phyloP scores from a whole-genome alignment of 2,113 vertebrate species.

The Apodemus speciosus region DNA sequence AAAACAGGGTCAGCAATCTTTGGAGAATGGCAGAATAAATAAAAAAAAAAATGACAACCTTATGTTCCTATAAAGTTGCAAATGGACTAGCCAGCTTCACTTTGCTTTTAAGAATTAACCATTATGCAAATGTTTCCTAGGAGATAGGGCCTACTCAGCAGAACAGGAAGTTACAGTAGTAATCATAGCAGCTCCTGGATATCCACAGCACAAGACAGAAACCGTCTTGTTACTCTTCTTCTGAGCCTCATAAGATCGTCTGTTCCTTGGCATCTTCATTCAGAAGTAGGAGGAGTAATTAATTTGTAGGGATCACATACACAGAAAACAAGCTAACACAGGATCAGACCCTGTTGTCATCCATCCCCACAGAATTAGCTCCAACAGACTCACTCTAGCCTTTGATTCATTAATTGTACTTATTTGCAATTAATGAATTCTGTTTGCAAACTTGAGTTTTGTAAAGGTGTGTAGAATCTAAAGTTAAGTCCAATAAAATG shows the following conservation, averaged over 20 bases:
- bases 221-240: neutral
- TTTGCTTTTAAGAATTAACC: neutral
- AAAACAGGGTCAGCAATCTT: neutral
- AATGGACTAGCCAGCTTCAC: neutral
- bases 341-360: neutral
- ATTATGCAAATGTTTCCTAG: neutral
- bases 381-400: neutral
- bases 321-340: neutral
- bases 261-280: neutral
- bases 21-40: neutral
- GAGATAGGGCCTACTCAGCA: neutral
- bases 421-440: neutral
- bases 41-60: neutral
- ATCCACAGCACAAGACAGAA: neutral
- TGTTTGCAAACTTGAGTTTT: neutral
- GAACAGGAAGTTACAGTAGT: neutral
- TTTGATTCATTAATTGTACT: neutral
- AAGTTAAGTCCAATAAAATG: neutral
- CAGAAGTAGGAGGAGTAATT: neutral
- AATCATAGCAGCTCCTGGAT: neutral
- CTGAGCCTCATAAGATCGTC: neutral
- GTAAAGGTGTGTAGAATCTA: neutral
- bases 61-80: neutral
- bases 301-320: neutral
- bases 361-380: neutral